These are phyloP conservation scores for Tachina lurida DNA, from an alignment of 2,888 invertebrate genomes.

Conservation along the genomic window DNA sequence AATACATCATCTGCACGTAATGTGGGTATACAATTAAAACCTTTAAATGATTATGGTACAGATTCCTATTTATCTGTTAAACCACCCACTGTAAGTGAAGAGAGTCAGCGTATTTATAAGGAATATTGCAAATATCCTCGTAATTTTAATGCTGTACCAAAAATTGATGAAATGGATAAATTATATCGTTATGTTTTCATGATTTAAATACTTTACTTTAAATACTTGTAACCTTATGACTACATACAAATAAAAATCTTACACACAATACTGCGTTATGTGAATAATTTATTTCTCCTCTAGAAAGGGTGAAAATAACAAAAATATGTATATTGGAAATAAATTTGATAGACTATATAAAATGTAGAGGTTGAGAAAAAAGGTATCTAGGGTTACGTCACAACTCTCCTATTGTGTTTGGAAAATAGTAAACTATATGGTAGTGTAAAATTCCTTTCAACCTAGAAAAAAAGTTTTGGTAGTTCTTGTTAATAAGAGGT, in stretches of 20 bases:
- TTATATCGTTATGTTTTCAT: conserved; percentile 78
- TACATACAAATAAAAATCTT: neutral
- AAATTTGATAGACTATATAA: too few relatives aligned
- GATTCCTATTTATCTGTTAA: conserved; percentile 79
- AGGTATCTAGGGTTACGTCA: too few relatives aligned
- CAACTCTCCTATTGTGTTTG: too few relatives aligned
- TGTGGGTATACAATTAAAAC: conserved; percentile 78
- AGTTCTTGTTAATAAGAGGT: too few relatives aligned
- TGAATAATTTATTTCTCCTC: neutral
- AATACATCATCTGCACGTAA: conserved; percentile 72
- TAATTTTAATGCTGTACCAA: conserved; percentile 78
- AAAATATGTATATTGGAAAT: too few relatives aligned
- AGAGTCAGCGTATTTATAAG: conserved; percentile 79
- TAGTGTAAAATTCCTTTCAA: too few relatives aligned
- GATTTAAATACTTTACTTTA: conserved; percentile 62
- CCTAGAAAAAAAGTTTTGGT: too few relatives aligned
- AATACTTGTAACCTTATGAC: neutral
- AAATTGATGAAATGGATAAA: conserved; percentile 77
- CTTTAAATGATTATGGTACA: conserved; percentile 78
- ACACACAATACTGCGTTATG: neutral
- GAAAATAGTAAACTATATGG: too few relatives aligned
- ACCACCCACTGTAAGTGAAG: conserved; percentile 79
- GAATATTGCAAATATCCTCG: conserved; percentile 79
- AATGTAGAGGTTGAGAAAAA: too few relatives aligned
- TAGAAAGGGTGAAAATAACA: too few relatives aligned